Conservation (phyloP, 2,888 invertebrate genomes). For the Scaeva pyrastri region DNA sequence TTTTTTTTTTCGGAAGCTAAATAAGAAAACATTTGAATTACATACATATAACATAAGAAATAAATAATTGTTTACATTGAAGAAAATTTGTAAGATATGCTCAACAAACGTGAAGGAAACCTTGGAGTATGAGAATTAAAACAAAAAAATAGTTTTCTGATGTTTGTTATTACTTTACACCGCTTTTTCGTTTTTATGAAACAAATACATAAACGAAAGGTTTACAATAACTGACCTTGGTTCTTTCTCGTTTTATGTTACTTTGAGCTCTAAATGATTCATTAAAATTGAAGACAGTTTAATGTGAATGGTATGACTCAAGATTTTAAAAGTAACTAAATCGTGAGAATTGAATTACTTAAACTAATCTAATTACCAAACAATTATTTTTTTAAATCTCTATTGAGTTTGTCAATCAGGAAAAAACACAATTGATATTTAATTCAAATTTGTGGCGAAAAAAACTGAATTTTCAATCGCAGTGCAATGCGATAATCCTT, state of each 20-base stretch:
- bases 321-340: not conserved
- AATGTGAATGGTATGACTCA: not conserved
- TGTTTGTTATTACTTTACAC: not conserved
- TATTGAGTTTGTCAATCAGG: too few species aligned
- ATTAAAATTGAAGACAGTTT: not conserved
- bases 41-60: constrained; percentile 9
- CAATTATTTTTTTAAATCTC: too few species aligned
- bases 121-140: not conserved
- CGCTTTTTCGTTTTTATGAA: not conserved
- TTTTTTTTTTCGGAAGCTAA: not conserved
- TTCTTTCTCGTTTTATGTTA: too few species aligned
- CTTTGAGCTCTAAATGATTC: not conserved
- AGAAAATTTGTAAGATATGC: not conserved
- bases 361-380: too few species aligned
- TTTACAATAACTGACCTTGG: too few species aligned
- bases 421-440: too few species aligned
- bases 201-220: not conserved
- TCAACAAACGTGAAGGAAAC: not conserved
- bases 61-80: constrained; percentile 48
- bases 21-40: constrained; percentile 18
- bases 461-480: too few species aligned
- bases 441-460: too few species aligned
- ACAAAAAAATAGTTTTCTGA: not conserved
- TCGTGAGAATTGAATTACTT: not conserved
- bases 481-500: too few species aligned